phyloP scores from a whole-genome alignment of 2,113 vertebrate genomes.

The Pantherophis guttatus region DNA sequence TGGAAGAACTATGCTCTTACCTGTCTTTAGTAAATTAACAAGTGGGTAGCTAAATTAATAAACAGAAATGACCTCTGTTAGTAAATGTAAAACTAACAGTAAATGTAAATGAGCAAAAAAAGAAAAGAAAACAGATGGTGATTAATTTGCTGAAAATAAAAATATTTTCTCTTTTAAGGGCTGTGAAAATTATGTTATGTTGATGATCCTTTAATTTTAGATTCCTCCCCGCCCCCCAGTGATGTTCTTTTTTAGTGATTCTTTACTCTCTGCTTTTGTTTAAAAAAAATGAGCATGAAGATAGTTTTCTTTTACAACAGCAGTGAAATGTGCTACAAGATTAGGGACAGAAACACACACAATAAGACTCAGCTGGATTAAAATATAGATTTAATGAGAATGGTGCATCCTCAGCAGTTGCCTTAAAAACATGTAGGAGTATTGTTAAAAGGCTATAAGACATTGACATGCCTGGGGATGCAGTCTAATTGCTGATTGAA shows the following conservation, averaged over 20 bases:
- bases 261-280: not conserved
- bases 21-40: not conserved
- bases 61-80: not conserved
- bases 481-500: constrained; percentile 23
- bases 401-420: constrained; percentile 32
- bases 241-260: not conserved
- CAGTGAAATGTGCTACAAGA: not conserved
- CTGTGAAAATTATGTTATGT: constrained; percentile 9
- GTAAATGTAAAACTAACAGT: constrained; percentile 21
- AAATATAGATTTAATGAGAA: constrained; percentile 57
- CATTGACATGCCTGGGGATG: constrained; percentile 42
- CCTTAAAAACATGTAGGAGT: constrained; percentile 58
- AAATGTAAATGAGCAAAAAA: constrained; percentile 14
- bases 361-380: constrained; percentile 25
- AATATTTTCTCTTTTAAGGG: constrained; percentile 1
- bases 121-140: not conserved
- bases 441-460: constrained; percentile 53
- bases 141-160: constrained; percentile 9
- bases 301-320: constrained; percentile 29
- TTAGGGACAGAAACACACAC: not conserved
- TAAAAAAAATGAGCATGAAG: not conserved
- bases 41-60: not conserved
- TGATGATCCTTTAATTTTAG: not conserved
- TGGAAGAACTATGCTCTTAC: not conserved
- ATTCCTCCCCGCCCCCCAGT: not conserved